phyloP scores from a whole-genome alignment of 2,113 vertebrate species.

The Sylvilagus bachmani region DNA sequence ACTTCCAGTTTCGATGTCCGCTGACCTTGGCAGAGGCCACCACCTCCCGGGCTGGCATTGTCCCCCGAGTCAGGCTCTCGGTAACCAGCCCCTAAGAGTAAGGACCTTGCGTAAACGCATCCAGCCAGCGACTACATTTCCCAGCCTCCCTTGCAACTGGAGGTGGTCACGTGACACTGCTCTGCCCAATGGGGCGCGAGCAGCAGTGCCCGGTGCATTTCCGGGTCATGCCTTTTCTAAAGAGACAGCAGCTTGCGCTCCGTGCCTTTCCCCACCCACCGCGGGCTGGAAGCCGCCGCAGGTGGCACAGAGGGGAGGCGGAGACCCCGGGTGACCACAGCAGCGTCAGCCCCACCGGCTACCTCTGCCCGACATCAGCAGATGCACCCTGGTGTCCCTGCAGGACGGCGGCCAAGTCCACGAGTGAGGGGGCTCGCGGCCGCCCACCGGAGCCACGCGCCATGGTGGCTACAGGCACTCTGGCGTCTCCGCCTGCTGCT shows the following conservation, averaged over 20 bases:
- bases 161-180: not conserved
- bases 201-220: not conserved
- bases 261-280: not conserved
- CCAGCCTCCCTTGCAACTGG: slow-evolving; percentile 45
- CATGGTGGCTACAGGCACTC: not conserved
- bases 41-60: not conserved
- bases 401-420: not conserved
- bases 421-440: too few relatives aligned
- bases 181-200: not conserved
- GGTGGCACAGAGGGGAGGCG: not conserved
- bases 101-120: not conserved
- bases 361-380: too few relatives aligned
- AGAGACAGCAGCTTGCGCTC: not conserved
- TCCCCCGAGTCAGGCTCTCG: not conserved
- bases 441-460: not conserved
- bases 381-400: not conserved
- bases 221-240: not conserved
- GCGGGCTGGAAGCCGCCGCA: not conserved
- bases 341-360: too few relatives aligned
- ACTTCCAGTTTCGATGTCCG: not conserved
- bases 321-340: too few relatives aligned
- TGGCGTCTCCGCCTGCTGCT: not conserved
- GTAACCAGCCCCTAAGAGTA: not conserved
- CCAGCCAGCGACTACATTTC: slow-evolving; percentile 61
- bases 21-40: not conserved